A percentile compares a stretch with the other conserved stretches of the same genome.
Conservation (phyloP, 2,888 invertebrate species). For the Eretmocerus hayati region DNA sequence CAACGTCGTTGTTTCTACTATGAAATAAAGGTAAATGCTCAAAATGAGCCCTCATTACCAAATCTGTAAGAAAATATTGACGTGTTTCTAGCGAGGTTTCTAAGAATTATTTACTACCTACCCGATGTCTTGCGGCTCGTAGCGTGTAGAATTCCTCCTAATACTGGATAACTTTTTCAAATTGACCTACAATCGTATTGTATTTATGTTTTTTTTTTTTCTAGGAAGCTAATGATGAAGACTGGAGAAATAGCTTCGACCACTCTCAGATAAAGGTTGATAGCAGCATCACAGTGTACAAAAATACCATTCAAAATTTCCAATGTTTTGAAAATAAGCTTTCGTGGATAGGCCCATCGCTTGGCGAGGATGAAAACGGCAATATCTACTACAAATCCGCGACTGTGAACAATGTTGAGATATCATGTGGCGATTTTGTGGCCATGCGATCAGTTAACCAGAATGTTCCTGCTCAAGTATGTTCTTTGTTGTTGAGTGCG, state of each 20-base stretch:
- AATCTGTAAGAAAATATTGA: too few species aligned
- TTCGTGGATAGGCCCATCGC: slow-evolving; percentile 57
- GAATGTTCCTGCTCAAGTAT: slow-evolving; percentile 53
- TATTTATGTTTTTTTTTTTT: not conserved
- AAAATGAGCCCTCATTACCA: not conserved
- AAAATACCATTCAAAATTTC: not conserved
- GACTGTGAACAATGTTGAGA: slow-evolving; percentile 47
- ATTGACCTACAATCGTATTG: not conserved
- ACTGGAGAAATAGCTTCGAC: not conserved
- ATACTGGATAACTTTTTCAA: too few species aligned
- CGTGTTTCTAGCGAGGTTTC: too few species aligned
- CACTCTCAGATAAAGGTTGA: not conserved
- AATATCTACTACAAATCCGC: slow-evolving; percentile 43
- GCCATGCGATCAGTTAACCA: slow-evolving; percentile 63
- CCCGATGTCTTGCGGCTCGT: not conserved
- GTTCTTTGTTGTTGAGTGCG: too few species aligned
- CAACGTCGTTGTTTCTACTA: slow-evolving; percentile 5
- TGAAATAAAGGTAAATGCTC: slow-evolving; percentile 6
- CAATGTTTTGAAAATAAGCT: slow-evolving; percentile 33
- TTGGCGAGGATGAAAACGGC: slow-evolving; percentile 50
- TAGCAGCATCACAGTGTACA: not conserved
- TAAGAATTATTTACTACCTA: not conserved
- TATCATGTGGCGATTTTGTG: slow-evolving; percentile 62
- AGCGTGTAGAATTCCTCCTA: too few species aligned
- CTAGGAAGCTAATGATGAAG: slow-evolving; percentile 11